A percentile compares a stretch with the other conserved stretches of the same genome.
Conservation (phyloP, 1,140 invertebrate species). For the Acromyrmex echinatior region DNA sequence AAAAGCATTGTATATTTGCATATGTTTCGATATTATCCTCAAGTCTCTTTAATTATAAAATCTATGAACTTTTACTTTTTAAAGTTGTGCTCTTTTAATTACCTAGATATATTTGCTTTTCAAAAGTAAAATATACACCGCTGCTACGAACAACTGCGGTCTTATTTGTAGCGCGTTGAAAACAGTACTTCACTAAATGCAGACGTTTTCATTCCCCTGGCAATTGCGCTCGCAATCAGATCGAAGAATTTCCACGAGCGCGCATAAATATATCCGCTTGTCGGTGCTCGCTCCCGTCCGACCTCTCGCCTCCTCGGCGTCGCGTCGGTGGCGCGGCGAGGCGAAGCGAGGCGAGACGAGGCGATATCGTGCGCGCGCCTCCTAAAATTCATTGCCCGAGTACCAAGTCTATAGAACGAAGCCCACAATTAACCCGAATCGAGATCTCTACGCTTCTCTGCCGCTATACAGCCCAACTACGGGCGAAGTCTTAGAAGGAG, state of each 20-base stretch:
- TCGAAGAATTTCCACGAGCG: constrained; percentile 60
- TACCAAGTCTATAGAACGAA: constrained; percentile 39
- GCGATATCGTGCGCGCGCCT: constrained; percentile 17
- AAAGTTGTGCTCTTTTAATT: background rate
- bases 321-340: background rate
- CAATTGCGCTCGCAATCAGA: constrained; percentile 53
- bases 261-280: constrained; percentile 53
- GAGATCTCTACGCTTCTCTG: constrained; percentile 62
- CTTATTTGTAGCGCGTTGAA: constrained; percentile 48
- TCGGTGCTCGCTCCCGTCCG: background rate
- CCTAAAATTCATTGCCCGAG: constrained; percentile 67
- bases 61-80: background rate
- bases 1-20: background rate
- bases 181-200: constrained; percentile 49
- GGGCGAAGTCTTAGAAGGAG: constrained; percentile 71
- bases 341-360: background rate
- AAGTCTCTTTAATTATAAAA: background rate
- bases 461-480: constrained; percentile 55
- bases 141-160: background rate
- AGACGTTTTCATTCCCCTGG: constrained; percentile 54
- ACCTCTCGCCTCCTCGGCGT: background rate
- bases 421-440: constrained; percentile 71
- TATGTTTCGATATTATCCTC: background rate
- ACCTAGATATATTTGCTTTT: constrained; percentile 1
- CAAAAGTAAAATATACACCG: background rate